Evolutionary conservation across 2,113 vertebrate genomes (phyloP).

Genomic region (Emydura subglobosa): DNA sequence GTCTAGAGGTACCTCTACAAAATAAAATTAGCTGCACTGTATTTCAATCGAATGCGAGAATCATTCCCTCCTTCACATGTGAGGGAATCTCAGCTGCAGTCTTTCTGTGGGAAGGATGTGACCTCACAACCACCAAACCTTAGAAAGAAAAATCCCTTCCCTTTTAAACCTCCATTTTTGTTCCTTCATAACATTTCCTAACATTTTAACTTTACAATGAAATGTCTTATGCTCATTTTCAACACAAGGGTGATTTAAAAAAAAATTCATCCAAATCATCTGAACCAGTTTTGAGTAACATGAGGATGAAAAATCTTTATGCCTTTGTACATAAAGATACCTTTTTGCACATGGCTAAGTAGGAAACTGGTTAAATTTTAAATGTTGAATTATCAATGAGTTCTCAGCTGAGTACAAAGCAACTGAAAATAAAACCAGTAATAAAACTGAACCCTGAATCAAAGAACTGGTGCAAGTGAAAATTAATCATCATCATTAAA

Average conservation of each 20-base stretch:
- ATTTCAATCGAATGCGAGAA: neutral
- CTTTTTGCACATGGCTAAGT: neutral
- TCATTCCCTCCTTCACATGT: neutral
- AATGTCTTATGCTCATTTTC: neutral
- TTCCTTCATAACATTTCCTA: neutral
- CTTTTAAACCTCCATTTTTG: neutral
- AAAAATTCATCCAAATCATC: neutral
- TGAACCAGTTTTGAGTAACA: neutral
- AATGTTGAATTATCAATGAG: neutral
- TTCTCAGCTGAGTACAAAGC: neutral
- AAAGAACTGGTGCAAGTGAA: neutral
- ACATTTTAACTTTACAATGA: neutral
- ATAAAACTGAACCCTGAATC: neutral
- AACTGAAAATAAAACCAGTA: neutral
- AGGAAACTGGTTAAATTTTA: neutral
- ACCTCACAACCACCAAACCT: neutral
- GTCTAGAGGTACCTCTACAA: neutral
- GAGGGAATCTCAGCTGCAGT: neutral
- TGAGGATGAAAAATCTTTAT: neutral
- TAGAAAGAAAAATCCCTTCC: neutral
- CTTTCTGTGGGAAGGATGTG: neutral
- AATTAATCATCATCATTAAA: neutral
- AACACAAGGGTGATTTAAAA: neutral
- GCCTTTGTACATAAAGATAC: neutral
- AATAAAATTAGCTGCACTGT: neutral